Evolutionary conservation across 2,797 vertebrate species (phyloP), one percentile per base, ranked within the genome.

Genomic region (Eidolon dupreanum): DNA sequence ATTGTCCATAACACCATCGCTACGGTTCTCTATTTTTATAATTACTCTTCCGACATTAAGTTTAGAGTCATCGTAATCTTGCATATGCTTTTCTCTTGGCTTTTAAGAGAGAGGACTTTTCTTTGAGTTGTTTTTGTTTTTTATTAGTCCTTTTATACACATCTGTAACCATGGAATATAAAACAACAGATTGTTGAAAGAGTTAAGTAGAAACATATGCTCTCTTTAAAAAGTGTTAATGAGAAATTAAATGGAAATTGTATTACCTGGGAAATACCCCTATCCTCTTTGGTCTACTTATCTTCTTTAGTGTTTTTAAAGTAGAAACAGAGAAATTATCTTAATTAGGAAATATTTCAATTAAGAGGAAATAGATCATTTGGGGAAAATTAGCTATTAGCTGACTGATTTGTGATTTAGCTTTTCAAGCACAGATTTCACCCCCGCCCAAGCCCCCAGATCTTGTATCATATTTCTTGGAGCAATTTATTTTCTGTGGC

Each of bases 341-440:
- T 95, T 96, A 96, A 97, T 96, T 90, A 96, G 81, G 31, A 91
- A 85, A 94, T 91, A 97, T 94, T 97, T 96, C 96, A 96, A 96
- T 97, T 96, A 96, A 83, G 82, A 31, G 82, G 22, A 96, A 96
- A 96, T 94, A 93, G 94, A 93, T 95, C 91, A 95, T 96, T 96
- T 79, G 94, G 82, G 97, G 43, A 19, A 88, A 83, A 90, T 94
- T 92, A 92, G 61, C 66, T 79, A 90, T 94, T 92, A 92, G 61
- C 61, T 79, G 66, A 65, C 73, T 68, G 74, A 61, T 71, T 96
- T 94, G 46, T 96, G 65, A 93, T 95, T 95, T 96, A 93, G 77
- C 49, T 94, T 95, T 87, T 73, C 55, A 84, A 90, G 65, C 61
- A 78, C 22, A 91, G 71, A 70, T 31, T 88, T 33, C 79, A 53